Base-by-base conservation (phyloP, 2,888 invertebrate genomes). In the Spisula solida region DNA sequence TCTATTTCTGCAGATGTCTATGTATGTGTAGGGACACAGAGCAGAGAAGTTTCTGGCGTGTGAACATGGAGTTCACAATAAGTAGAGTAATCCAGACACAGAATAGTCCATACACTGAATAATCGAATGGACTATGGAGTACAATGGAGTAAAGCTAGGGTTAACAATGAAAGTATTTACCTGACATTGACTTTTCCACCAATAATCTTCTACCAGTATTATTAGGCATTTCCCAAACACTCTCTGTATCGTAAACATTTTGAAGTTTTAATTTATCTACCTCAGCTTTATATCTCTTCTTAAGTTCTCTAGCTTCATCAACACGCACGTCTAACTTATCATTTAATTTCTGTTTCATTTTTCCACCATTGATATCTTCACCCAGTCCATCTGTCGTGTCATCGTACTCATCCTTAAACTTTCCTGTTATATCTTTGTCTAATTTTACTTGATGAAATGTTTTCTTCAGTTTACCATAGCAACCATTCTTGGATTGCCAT, bases 401-500 rank as follows among this genome's bases (percentile, higher is more conserved):
- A 16, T 82, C 86, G 75, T 89, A 90, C 51, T 89, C 86, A 4
- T 86, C 83, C 16, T 84, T 80, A 41, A 87, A 48, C 0, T 86
- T 47, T 10, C 56, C 78, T 48, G 51, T 86, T 0, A 85, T 60
- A 20, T 84, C 82, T 29, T 56, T 66, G 79, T 81, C 79, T 25
- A 83, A 25, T 10, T 80, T 60, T 16, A 78, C 31, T 75, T 25
- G 2, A 14, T 75, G 29, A 34, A 31, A 25, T 31, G 31, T 16
- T 31, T 75, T 75, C 75, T 75, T 81, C 93, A 92, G 90, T 51
- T 84, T 87, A n/a, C 95, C 96, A 93, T 91, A 96, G 89, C 96
- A 96, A 48, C 96, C 96, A 79, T 78, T 90, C 14, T 93, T 85
- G 34, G 93, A 93, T 92, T 96, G 96, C 96, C 96, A 96, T 8